Percentiles rank a stretch among this genome's conserved stretches.
Evolutionary conservation across 2,113 vertebrate genomes (phyloP).

Genomic region (Coptodon rendalli): DNA sequence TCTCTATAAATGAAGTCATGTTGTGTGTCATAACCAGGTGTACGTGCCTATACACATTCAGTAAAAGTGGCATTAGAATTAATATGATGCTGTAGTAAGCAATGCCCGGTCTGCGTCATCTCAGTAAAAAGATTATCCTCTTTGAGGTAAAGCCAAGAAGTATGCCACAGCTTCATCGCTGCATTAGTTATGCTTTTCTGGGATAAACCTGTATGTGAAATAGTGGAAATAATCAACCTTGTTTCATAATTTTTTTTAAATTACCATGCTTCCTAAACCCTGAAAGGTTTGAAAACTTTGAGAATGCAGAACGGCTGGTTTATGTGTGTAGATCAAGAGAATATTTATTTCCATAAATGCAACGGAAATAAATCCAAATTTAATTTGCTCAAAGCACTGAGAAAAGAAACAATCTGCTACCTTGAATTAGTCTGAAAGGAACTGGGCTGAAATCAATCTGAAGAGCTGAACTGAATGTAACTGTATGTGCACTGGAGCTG

Average conservation of each 20-base stretch:
- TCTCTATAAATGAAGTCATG: neutral
- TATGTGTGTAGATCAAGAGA: neutral
- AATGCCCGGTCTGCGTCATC: neutral
- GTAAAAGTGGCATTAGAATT: neutral
- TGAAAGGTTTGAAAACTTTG: neutral
- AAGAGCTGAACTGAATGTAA: neutral
- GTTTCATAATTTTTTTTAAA: rapidly evolving
- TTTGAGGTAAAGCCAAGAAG: neutral
- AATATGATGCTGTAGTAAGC: neutral
- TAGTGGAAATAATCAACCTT: neutral
- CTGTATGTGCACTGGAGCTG: neutral
- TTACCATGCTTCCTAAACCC: neutral
- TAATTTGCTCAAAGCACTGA: neutral
- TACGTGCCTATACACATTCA: neutral
- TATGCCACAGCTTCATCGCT: neutral
- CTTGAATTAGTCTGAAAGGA: neutral
- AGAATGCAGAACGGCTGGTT: neutral
- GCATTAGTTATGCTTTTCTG: neutral
- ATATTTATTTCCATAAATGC: neutral
- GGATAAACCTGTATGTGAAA: neutral
- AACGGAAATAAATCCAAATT: neutral
- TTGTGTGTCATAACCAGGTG: neutral
- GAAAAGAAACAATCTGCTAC: neutral
- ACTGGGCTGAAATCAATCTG: neutral
- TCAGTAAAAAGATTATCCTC: neutral